Base-by-base conservation (phyloP, 2,888 invertebrate genomes). In the Parnassius mnemosyne region DNA sequence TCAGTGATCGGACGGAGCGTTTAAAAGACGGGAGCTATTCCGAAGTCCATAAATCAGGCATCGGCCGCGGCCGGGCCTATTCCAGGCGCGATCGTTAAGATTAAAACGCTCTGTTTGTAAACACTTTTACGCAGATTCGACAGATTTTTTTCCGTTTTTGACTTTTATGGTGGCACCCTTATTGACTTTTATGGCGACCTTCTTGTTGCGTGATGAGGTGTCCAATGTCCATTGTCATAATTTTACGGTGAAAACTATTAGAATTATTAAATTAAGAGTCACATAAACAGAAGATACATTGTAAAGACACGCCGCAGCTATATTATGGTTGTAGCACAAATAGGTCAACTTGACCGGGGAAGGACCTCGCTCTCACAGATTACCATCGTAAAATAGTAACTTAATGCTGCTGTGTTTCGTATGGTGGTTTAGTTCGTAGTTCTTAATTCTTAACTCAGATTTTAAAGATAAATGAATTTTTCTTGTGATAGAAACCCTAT, bases 41-140 rank as follows among this genome's bases (percentile, higher is more conserved):
- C 75, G 80, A 71, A 84, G 74, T 85, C 76, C 70, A 86, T 89
- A 88, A 89, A 89, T 89, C 88, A 87, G 78, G 67, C 73, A 79
- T 85, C 82, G 84, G 83, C 72, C 73, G 74, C 73, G 71, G 78
- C 84, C 82, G 82, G 80, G 74, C 78, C 75, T 79, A 77, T 81
- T 84, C 84, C 83, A 78, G 65, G 68, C 66, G 51, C 71, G 83
- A 80, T 85, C 87, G 85, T 87, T 83, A 87, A 86, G 79, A 87
- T 87, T 82, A 86, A 83, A 71, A 81, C 73, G 76, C 75, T 72
- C 77, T 86, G 86, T 87, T 85, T 87, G 87, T 87, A 88, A 88
- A 89, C 88, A 87, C 78, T 82, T 84, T 85, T 83, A 85, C 81
- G 80, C 77, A 72, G 76, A 80, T 72, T 76, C 80, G 78, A 81